These are phyloP conservation scores for Lordiphosa clarofinis DNA, from an alignment of 1,140 invertebrate genomes.

Conservation along the genomic window DNA sequence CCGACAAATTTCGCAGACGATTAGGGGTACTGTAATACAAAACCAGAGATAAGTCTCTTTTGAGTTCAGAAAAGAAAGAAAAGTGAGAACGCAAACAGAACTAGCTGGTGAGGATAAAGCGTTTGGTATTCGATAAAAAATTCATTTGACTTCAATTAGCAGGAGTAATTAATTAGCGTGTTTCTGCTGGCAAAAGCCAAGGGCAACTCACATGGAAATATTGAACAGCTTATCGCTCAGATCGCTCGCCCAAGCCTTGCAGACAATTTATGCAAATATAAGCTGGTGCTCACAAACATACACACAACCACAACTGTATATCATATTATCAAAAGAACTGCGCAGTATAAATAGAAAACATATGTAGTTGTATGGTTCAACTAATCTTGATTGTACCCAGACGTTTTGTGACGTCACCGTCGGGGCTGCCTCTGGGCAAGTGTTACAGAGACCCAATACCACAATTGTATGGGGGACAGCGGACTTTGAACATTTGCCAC, in stretches of 20 bases:
- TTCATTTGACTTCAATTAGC: slow-evolving; percentile 33
- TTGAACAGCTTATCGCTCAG: slow-evolving; percentile 20
- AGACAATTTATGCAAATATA: slow-evolving; percentile 30
- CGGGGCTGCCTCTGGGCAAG: neutral
- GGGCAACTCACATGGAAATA: neutral
- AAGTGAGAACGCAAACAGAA: slow-evolving; percentile 6
- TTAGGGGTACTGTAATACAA: neutral
- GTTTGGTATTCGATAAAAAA: slow-evolving; percentile 14
- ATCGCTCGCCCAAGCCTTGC: slow-evolving; percentile 14
- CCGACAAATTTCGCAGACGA: slow-evolving; percentile 6
- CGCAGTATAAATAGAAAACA: slow-evolving; percentile 1
- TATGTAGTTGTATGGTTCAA: neutral
- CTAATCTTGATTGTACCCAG: slow-evolving; percentile 4
- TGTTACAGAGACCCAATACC: neutral
- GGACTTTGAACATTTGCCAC: slow-evolving; percentile 8
- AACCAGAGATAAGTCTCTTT: slow-evolving; percentile 3
- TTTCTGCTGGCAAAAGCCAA: slow-evolving; percentile 7
- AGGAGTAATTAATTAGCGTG: slow-evolving; percentile 32
- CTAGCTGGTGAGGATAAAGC: neutral
- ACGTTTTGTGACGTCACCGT: slow-evolving; percentile 12
- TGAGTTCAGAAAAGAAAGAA: slow-evolving; percentile 4
- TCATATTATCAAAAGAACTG: neutral
- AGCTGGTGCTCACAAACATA: slow-evolving; percentile 5
- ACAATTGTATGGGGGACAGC: slow-evolving; percentile 1
- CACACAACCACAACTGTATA: no score